Evolutionary conservation across 1,140 invertebrate species (phyloP), one percentile per base, ranked within the genome.

Genomic region (Scaptomyza graminum): DNA sequence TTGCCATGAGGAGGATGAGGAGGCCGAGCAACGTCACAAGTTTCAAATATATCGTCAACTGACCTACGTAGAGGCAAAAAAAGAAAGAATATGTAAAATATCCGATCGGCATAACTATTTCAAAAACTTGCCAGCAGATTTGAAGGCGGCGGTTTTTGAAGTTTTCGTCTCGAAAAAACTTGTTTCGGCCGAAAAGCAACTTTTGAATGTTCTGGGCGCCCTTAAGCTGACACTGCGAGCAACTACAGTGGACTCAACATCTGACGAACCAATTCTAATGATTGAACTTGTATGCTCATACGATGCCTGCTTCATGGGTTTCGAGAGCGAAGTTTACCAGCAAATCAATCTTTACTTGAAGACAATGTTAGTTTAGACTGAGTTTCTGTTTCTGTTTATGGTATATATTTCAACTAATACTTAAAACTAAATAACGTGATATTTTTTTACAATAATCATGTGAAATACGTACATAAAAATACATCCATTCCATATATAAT

Each of bases 71-170:
- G 78, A 69, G 3, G 47, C 12, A 5, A n/a, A n/a, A n/a, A n/a
- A n/a, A 51, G 83, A 0, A 57, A 52, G 8, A 31, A 22, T 1
- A 76, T 68, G 0, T 8, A 74, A 2, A 67, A 71, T 0, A 31
- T 91, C 70, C 39, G 84, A 91, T 74, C 74, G 87, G 3, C 90
- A 91, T 66, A 80, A 91, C 34, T 91, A 80, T 49, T 91, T 91
- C 13, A 85, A 83, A 44, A 80, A 55, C 0, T 34, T 34, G 7
- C 7, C 69, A 63, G 54, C 65, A 0, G 43, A 71, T 0, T 16
- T 91, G 0, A 91, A 83, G 47, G 5, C 18, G 6, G 59, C 57
- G 0, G 90, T 87, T 12, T 37, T 79, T 4, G 41, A 74, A 0
- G 65, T 51, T 0, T 31, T 91, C 0, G 22, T 39, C 2, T 60